These are phyloP conservation scores for Eutrigla gurnardus DNA, from an alignment of 2,797 vertebrate genomes.

Conservation along the genomic window DNA sequence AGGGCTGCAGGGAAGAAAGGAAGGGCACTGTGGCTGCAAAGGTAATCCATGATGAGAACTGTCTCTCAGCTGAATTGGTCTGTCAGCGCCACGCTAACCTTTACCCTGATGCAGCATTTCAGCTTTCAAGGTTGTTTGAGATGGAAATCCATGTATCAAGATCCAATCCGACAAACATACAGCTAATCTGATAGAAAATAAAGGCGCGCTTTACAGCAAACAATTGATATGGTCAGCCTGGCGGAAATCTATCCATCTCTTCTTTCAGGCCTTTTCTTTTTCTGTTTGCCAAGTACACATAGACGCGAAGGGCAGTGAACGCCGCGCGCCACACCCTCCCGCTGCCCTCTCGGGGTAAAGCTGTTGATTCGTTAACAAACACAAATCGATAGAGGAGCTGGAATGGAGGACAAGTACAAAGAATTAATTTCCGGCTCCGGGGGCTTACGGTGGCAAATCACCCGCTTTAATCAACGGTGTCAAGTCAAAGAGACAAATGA, in stretches of 20 bases:
- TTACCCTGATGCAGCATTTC: constrained; percentile 70
- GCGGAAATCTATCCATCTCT: constrained; percentile 66
- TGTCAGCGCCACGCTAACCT: constrained; percentile 74
- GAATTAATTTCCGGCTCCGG: constrained; percentile 80
- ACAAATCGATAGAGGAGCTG: constrained; percentile 77
- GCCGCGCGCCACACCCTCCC: constrained; percentile 57
- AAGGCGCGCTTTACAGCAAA: constrained; percentile 65
- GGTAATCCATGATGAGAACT: constrained; percentile 77
- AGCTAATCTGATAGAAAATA: constrained; percentile 74
- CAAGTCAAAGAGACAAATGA: constrained; percentile 78
- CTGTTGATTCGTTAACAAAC: constrained; percentile 82
- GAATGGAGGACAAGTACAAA: constrained; percentile 78
- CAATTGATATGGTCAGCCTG: constrained; percentile 70
- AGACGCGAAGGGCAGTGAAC: constrained; percentile 63
- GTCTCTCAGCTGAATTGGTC: constrained; percentile 76
- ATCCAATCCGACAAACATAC: constrained; percentile 71
- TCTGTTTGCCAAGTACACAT: constrained; percentile 74
- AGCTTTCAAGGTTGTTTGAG: constrained; percentile 77
- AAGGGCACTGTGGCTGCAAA: constrained; percentile 54
- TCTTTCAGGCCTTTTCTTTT: constrained; percentile 54
- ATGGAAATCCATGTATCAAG: constrained; percentile 70
- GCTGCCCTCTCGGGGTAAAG: constrained; percentile 68
- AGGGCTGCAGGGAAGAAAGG: constrained; percentile 37
- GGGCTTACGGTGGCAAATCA: constrained; percentile 77
- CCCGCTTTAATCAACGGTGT: constrained; percentile 81